Percentiles rank a stretch among this genome's conserved stretches.
These are phyloP conservation scores for Drosophila fulvimacula DNA, from an alignment of 2,888 invertebrate species.

Conservation along the genomic window DNA sequence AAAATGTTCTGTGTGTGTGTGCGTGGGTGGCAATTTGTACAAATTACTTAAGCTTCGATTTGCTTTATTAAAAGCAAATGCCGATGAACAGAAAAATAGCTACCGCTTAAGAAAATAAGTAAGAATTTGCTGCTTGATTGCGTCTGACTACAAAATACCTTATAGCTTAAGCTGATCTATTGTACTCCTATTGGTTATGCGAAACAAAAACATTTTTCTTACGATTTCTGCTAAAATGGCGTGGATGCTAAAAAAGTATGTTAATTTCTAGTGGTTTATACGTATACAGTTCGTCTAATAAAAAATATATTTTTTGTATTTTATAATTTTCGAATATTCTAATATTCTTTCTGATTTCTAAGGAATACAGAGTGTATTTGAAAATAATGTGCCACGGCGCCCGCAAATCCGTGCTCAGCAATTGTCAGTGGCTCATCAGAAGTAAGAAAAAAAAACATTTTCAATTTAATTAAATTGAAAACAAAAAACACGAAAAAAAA, in stretches of 20 bases:
- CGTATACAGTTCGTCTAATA: too few relatives aligned
- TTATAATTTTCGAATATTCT: too few relatives aligned
- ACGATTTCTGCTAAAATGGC: too few relatives aligned
- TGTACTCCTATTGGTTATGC: too few relatives aligned
- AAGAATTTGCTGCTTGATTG: background rate
- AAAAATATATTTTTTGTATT: too few relatives aligned
- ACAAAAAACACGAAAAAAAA: constrained; percentile 29
- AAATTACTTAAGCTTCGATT: constrained; percentile 72
- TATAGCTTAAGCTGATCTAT: too few relatives aligned
- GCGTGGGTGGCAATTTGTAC: constrained; percentile 67
- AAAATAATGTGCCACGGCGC: constrained; percentile 13
- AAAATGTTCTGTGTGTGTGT: background rate
- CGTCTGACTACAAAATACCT: constrained; percentile 1
- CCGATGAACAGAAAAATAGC: constrained; percentile 9
- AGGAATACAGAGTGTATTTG: background rate
- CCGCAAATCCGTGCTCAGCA: constrained; percentile 5
- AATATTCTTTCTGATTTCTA: background rate
- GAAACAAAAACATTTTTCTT: too few relatives aligned
- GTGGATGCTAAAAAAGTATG: background rate
- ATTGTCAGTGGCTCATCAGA: constrained; percentile 52
- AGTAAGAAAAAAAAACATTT: constrained; percentile 56
- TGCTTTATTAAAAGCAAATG: constrained; percentile 69
- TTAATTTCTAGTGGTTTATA: background rate
- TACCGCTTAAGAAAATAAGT: constrained; percentile 9
- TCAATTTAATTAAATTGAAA: constrained; percentile 74